Evolutionary conservation across 2,888 invertebrate genomes (phyloP).

Genomic region (Eilema depressum): DNA sequence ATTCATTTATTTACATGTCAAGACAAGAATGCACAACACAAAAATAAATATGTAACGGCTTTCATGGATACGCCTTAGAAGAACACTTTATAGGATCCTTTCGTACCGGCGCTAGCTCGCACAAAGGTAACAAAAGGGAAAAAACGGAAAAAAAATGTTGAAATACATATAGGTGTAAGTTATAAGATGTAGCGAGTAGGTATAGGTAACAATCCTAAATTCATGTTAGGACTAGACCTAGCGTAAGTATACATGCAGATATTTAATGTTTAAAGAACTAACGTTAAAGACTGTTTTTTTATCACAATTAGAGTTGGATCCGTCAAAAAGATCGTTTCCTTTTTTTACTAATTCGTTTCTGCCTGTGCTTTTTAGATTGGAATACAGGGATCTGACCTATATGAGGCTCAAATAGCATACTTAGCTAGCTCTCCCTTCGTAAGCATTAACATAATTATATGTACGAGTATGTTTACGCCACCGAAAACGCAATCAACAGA

Average conservation of each 20-base stretch:
- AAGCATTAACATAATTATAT: background rate
- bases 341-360: too few species aligned
- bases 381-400: too few species aligned
- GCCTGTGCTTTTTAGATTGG: too few species aligned
- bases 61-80: slow-evolving; percentile 78
- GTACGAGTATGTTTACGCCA: too few species aligned
- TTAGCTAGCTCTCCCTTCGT: too few species aligned
- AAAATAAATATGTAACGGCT: slow-evolving; percentile 85
- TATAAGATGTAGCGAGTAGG: slow-evolving; percentile 35
- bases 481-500: too few species aligned
- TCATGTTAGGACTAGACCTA: background rate
- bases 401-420: too few species aligned
- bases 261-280: too few species aligned
- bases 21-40: slow-evolving; percentile 82
- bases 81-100: slow-evolving; percentile 78
- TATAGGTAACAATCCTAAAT: background rate
- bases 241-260: too few species aligned
- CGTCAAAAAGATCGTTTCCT: too few species aligned
- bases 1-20: slow-evolving; percentile 84
- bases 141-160: slow-evolving; percentile 74
- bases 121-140: slow-evolving; percentile 84
- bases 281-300: too few species aligned
- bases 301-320: too few species aligned
- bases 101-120: slow-evolving; percentile 84
- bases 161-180: slow-evolving; percentile 54